A percentile compares a stretch with the other conserved stretches of the same genome.
These are phyloP conservation scores for Andrena bucephala DNA, from an alignment of 2,888 invertebrate genomes.

Conservation along the genomic window DNA sequence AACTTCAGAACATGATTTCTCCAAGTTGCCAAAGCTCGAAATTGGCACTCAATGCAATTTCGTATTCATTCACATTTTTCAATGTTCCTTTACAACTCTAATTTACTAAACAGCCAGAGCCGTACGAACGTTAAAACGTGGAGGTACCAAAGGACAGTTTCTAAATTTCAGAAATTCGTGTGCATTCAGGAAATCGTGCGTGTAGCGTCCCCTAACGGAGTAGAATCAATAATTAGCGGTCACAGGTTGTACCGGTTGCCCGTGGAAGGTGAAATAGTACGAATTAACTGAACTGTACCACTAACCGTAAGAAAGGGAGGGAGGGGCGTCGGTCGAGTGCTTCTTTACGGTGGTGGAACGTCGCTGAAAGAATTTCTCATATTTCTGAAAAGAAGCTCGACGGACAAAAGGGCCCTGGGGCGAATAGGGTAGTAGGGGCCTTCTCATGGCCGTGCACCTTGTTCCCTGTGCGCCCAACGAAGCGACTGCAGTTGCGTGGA, in stretches of 20 bases:
- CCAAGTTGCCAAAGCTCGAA: too few relatives aligned
- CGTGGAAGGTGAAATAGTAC: constrained; percentile 24
- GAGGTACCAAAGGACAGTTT: not conserved
- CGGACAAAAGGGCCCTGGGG: constrained; percentile 70
- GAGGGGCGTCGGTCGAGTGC: constrained; percentile 25
- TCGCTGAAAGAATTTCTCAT: constrained; percentile 72
- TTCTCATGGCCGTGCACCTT: constrained; percentile 72
- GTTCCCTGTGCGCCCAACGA: constrained; percentile 46
- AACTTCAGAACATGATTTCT: too few relatives aligned
- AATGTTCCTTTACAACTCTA: too few relatives aligned
- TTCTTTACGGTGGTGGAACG: constrained; percentile 37
- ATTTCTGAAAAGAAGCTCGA: constrained; percentile 81
- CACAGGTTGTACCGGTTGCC: constrained; percentile 15
- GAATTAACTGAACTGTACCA: constrained; percentile 47
- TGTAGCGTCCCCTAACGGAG: not conserved
- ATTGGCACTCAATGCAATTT: too few relatives aligned
- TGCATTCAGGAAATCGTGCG: not conserved
- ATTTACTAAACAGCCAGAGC: too few relatives aligned
- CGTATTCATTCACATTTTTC: too few relatives aligned
- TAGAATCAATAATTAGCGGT: constrained; percentile 20
- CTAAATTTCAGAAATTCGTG: not conserved
- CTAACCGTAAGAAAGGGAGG: constrained; percentile 29
- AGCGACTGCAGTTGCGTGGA: constrained; percentile 14
- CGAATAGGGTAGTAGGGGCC: constrained; percentile 41
- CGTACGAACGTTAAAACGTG: not conserved